A percentile compares a stretch with the other conserved stretches of the same genome.
Evolutionary conservation across 2,113 vertebrate genomes (phyloP).

Genomic region (Vombatus ursinus): DNA sequence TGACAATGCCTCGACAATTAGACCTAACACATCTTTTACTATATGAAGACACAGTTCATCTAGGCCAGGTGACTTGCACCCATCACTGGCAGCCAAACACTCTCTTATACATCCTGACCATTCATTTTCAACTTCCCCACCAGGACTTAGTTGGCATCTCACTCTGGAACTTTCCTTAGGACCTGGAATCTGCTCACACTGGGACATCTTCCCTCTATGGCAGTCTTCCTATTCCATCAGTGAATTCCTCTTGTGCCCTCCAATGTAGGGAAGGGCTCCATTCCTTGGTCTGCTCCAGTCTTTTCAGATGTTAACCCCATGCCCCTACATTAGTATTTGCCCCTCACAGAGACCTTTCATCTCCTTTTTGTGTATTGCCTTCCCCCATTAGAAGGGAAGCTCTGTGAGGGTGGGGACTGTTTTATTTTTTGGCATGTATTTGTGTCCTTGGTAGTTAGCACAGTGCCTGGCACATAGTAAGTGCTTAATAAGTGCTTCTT

Average conservation of each 20-base stretch:
- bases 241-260: too few species aligned
- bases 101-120: not conserved
- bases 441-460: not conserved
- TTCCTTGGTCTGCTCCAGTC: not conserved
- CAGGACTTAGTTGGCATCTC: not conserved
- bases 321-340: not conserved
- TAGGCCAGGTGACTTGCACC: too few species aligned
- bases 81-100: not conserved
- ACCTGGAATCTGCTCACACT: too few species aligned
- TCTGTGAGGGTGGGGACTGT: not conserved
- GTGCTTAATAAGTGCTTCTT: too few species aligned
- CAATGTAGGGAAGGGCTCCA: not conserved
- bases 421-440: not conserved
- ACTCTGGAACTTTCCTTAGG: not conserved
- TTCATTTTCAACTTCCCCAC: not conserved
- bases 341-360: not conserved
- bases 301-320: not conserved
- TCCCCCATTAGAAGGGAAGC: not conserved
- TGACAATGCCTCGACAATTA: not conserved
- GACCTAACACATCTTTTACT: not conserved
- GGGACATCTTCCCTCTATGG: too few species aligned
- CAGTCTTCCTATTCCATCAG: too few species aligned
- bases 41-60: not conserved
- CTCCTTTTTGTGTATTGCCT: not conserved
- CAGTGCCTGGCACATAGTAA: not conserved